A percentile compares a stretch with the other conserved stretches of the same genome.
These are phyloP conservation scores for Thunnus maccoyii DNA, from an alignment of 2,113 vertebrate genomes.

Conservation along the genomic window DNA sequence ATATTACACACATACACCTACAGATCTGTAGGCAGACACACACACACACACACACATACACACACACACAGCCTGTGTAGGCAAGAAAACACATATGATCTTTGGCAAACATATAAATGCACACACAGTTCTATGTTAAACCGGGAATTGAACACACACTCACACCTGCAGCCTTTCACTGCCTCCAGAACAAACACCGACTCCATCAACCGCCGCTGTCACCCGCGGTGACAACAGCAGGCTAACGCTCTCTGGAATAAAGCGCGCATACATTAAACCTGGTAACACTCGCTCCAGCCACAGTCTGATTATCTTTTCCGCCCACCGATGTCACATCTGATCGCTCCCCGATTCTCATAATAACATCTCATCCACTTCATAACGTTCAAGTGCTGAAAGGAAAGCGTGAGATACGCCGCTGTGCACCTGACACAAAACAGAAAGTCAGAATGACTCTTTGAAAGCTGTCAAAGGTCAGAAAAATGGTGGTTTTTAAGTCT, in stretches of 20 bases:
- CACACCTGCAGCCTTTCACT: constrained; percentile 17
- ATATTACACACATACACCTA: background rate
- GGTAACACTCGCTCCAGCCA: background rate
- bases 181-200: constrained; percentile 10
- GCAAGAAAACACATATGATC: background rate
- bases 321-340: constrained; percentile 10
- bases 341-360: constrained; percentile 1
- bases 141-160: constrained; percentile 14
- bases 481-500: background rate
- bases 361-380: background rate
- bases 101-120: background rate
- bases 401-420: background rate
- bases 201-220: constrained; percentile 32
- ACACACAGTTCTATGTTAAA: background rate
- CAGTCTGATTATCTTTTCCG: constrained; percentile 11
- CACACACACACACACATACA: background rate
- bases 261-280: constrained; percentile 30
- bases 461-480: background rate
- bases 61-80: background rate
- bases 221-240: constrained; percentile 48
- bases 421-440: background rate
- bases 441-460: background rate
- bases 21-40: background rate
- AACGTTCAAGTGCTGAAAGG: no score
- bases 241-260: constrained; percentile 28